Evolutionary conservation across 2,797 vertebrate genomes (phyloP), one percentile per base, ranked within the genome.

Genomic region (Megalops cyprinoides): DNA sequence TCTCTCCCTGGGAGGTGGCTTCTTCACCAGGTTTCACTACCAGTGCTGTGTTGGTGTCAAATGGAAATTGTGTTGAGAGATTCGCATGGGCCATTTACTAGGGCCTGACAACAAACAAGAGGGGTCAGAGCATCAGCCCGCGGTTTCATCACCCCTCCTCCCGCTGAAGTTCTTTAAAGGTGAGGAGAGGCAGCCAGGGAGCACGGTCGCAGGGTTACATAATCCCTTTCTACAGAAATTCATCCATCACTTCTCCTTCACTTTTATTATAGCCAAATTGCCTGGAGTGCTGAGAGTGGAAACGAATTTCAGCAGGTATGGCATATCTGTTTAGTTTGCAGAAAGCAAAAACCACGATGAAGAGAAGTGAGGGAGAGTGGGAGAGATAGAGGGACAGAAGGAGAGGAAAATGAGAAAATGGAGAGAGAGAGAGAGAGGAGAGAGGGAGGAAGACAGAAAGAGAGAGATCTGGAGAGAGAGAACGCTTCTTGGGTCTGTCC

Each of bases 321-420:
- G 81, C 87, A 88, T 88, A 89, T 93, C 89, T 84, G 77, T 88
- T 85, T 87, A 94, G 94, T 92, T 91, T 90, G 94, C 94, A 94
- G 90, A 85, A 93, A 87, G 85, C 82, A 91, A 85, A n/a, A 88
- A 90, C 91, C 91, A 89, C 91, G 0, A 82, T 91, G 91, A 88
- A 90, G 83, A 84, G 79, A 15, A 62, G 55, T 46, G 44, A 49
- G 71, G 69, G 81, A 67, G 87, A 76, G 60, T 34, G 71, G 28
- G 73, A 25, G 14, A 53, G 25, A 31, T 14, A 74, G 42, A 51
- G 42, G 23, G 37, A n/a, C 71, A 25, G 12, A n/a, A 1, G 48
- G 20, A n/a, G 25, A 25, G 48, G 15, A 39, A 10, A 7, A 37
- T 39, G 56, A n/a, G 53, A 15, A 39, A 10, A 48, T 6, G 25